These are phyloP conservation scores for Casuarius casuarius DNA, from an alignment of 2,113 vertebrate genomes.

Conservation along the genomic window DNA sequence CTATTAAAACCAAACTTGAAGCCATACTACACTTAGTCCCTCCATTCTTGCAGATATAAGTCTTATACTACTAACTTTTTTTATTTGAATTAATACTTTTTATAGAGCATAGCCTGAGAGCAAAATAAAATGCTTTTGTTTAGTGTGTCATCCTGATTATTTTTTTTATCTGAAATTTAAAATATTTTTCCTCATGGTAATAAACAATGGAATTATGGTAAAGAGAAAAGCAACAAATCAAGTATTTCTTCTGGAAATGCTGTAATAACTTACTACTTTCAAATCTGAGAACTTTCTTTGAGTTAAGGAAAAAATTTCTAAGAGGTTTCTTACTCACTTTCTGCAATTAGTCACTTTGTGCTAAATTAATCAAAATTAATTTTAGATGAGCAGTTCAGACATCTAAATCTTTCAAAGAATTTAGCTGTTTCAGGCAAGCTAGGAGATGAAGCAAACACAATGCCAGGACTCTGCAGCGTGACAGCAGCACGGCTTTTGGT, in stretches of 20 bases:
- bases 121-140: not conserved
- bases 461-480: not conserved
- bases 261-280: not conserved
- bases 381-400: constrained; percentile 23
- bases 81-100: not conserved
- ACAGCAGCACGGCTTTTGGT: not conserved
- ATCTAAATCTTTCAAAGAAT: constrained; percentile 5
- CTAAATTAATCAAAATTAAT: not conserved
- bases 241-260: not conserved
- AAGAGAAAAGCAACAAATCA: not conserved
- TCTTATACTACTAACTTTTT: not conserved
- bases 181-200: not conserved
- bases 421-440: not conserved
- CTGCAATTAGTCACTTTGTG: not conserved
- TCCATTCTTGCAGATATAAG: not conserved
- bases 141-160: not conserved
- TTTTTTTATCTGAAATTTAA: not conserved
- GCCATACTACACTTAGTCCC: constrained; percentile 3
- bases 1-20: constrained; percentile 65
- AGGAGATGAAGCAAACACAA: constrained; percentile 9
- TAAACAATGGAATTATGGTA: not conserved
- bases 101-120: not conserved
- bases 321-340: not conserved
- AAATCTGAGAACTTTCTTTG: not conserved
- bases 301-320: not conserved